phyloP scores from a whole-genome alignment of 2,113 vertebrate genomes.

The Rhinoptilus africanus region DNA sequence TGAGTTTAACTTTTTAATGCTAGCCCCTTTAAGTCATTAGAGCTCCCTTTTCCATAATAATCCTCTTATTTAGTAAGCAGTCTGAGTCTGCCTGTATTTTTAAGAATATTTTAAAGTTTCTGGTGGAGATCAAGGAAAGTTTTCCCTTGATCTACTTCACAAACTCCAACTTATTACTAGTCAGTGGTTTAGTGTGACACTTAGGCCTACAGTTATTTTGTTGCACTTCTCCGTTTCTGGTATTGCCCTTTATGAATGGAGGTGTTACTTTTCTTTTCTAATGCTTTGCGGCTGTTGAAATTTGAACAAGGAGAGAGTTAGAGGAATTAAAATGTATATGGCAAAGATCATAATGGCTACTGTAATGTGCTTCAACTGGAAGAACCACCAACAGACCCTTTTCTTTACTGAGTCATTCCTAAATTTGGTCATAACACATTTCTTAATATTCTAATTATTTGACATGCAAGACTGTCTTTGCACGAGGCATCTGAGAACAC shows the following conservation, averaged over 20 bases:
- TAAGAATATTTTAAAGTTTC: background rate
- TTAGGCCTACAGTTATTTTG: background rate
- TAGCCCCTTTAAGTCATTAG: slow-evolving; percentile 42
- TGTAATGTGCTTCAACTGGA: background rate
- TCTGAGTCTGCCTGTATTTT: slow-evolving; percentile 21
- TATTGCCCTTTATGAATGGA: background rate
- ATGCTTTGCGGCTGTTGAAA: background rate
- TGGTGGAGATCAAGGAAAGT: slow-evolving; percentile 40
- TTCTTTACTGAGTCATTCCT: background rate
- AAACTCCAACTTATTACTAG: background rate
- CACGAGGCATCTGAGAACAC: background rate
- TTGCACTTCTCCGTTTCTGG: background rate
- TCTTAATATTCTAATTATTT: background rate
- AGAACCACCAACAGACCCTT: background rate
- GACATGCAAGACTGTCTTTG: background rate
- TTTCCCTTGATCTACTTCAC: slow-evolving; percentile 38
- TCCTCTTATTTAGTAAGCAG: slow-evolving; percentile 64
- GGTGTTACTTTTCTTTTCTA: background rate
- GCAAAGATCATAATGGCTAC: background rate
- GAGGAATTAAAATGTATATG: background rate
- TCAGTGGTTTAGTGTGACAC: background rate
- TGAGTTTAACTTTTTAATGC: slow-evolving; percentile 56
- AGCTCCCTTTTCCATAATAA: slow-evolving; percentile 20
- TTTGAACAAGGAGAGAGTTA: background rate
- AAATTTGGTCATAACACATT: background rate